These are phyloP conservation scores for Acrossocheilus fasciatus DNA, from an alignment of 2,797 vertebrate species.

Conservation along the genomic window DNA sequence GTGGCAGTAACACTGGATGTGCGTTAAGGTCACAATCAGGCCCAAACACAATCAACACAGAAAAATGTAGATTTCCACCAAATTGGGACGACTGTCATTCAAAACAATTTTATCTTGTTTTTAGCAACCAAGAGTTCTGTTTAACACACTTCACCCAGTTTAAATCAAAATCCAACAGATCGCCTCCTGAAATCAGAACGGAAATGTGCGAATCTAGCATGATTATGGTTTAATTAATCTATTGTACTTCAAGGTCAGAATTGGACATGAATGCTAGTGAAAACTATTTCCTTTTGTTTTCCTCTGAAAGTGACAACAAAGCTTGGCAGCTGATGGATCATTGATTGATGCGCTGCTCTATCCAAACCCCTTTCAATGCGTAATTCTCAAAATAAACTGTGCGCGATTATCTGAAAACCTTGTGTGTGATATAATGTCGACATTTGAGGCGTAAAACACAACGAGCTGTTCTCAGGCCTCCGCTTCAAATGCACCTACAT, in stretches of 20 bases:
- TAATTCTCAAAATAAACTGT: not conserved
- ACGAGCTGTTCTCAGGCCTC: conserved; percentile 18
- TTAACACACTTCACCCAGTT: not conserved
- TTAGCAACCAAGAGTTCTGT: not conserved
- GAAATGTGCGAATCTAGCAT: not conserved
- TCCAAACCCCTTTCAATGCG: not conserved
- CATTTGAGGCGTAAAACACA: conserved; percentile 1
- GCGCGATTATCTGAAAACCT: not conserved
- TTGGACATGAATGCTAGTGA: not conserved
- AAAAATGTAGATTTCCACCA: not conserved
- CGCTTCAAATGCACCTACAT: not conserved
- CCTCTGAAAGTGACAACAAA: not conserved
- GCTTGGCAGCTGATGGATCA: not conserved
- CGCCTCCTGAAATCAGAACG: not conserved
- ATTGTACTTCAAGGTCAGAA: not conserved
- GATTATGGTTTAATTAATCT: not conserved
- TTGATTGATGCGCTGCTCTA: not conserved
- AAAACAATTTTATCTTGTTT: not conserved
- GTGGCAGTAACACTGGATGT: not conserved
- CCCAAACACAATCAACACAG: not conserved
- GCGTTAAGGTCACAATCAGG: not conserved
- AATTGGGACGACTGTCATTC: not conserved
- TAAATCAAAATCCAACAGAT: not conserved
- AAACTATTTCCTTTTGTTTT: not conserved
- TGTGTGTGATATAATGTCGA: conserved; percentile 1